Percentiles rank a stretch among this genome's conserved stretches.
Conservation (phyloP, 2,113 vertebrate genomes). For the Sialia sialis region DNA sequence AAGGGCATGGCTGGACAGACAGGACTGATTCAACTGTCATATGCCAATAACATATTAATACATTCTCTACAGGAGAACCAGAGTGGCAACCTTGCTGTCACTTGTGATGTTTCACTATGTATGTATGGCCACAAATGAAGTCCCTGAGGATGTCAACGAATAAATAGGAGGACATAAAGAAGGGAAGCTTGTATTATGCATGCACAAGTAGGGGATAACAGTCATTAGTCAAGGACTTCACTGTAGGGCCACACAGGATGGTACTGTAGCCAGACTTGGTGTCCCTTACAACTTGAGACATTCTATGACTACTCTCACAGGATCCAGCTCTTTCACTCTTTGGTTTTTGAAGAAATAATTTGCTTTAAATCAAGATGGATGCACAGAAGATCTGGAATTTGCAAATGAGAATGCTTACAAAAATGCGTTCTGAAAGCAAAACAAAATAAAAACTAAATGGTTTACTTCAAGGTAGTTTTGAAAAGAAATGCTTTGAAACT, state of each 20-base stretch:
- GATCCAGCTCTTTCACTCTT: neutral
- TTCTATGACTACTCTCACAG: neutral
- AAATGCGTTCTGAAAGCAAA: neutral
- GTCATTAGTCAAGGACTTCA: neutral
- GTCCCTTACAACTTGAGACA: neutral
- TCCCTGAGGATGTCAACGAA: neutral
- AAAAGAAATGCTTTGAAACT: neutral
- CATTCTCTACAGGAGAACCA: neutral
- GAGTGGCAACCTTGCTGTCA: slow-evolving; percentile 17
- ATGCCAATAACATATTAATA: neutral
- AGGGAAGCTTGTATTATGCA: neutral
- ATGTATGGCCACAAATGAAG: neutral
- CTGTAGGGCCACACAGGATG: neutral
- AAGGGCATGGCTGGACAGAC: neutral
- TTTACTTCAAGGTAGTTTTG: neutral
- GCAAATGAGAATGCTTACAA: neutral
- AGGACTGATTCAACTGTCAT: slow-evolving; percentile 36
- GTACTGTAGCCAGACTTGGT: neutral
- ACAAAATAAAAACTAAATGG: neutral
- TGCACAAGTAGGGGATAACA: neutral
- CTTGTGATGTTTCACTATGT: neutral
- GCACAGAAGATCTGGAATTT: neutral
- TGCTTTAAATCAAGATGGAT: neutral
- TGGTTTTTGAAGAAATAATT: neutral
- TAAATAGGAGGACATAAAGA: neutral